phyloP scores from a whole-genome alignment of 2,113 vertebrate species.

The Perognathus longimembris region DNA sequence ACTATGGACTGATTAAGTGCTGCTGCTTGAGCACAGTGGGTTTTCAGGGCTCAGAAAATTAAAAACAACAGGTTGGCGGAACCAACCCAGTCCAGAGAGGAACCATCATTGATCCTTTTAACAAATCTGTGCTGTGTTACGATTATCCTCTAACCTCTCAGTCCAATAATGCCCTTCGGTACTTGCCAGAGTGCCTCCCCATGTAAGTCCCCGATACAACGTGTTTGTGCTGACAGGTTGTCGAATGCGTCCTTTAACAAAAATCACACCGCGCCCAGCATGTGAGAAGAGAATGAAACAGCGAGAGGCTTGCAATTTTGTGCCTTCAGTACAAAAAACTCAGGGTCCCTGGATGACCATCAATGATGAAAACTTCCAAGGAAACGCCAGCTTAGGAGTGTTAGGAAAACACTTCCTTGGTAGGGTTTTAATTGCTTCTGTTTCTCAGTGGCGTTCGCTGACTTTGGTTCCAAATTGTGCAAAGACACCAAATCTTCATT shows the following conservation, averaged over 20 bases:
- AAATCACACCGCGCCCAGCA: constrained; percentile 46
- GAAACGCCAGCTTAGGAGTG: constrained; percentile 45
- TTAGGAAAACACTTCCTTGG: constrained; percentile 54
- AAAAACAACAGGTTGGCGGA: constrained; percentile 69
- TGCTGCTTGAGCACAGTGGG: constrained; percentile 71
- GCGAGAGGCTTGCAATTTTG: constrained; percentile 58
- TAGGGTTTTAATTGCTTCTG: constrained; percentile 73
- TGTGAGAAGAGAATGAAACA: constrained; percentile 69
- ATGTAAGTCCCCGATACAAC: neutral
- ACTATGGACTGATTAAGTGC: constrained; percentile 68
- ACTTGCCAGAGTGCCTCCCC: neutral
- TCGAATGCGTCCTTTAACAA: constrained; percentile 62
- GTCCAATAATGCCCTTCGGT: constrained; percentile 29
- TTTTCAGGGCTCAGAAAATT: constrained; percentile 67
- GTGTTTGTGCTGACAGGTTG: constrained; percentile 27
- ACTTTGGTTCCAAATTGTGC: constrained; percentile 23
- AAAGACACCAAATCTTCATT: neutral
- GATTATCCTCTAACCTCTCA: constrained; percentile 28
- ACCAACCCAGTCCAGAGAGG: constrained; percentile 11
- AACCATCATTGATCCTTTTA: constrained; percentile 32
- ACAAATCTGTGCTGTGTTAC: constrained; percentile 24
- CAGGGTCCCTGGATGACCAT: constrained; percentile 41
- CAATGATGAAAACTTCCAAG: constrained; percentile 62
- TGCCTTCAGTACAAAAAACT: constrained; percentile 34
- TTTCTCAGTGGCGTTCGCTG: constrained; percentile 24